These are phyloP conservation scores for Drosophila paramelanica DNA, from an alignment of 2,888 invertebrate genomes.

Conservation along the genomic window DNA sequence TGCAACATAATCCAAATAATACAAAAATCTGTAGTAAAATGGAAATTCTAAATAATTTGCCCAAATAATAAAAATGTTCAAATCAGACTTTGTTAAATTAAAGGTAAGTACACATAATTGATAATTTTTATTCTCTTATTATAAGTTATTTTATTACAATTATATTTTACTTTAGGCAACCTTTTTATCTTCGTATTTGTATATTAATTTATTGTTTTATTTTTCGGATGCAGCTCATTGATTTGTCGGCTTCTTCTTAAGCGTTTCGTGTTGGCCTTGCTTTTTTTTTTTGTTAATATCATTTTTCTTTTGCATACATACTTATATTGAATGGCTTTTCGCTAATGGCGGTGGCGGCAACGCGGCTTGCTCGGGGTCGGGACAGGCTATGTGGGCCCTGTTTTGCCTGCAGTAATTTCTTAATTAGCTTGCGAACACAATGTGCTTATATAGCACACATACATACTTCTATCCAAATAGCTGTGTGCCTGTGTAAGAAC, in stretches of 20 bases:
- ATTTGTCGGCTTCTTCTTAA: constrained; percentile 27
- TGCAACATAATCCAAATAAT: no score
- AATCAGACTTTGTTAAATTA: no score
- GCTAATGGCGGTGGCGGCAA: constrained; percentile 53
- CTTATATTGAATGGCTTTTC: constrained; percentile 72
- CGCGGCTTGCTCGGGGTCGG: constrained; percentile 10
- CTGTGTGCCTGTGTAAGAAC: constrained; percentile 16
- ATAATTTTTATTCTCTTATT: no score
- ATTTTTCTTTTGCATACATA: constrained; percentile 56
- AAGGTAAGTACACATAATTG: no score
- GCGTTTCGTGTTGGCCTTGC: constrained; percentile 4
- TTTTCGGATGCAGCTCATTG: constrained; percentile 28
- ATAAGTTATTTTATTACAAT: background rate
- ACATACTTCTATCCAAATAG: constrained; percentile 13
- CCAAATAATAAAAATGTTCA: no score
- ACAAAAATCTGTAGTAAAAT: no score
- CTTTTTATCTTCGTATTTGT: no score
- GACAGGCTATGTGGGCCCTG: constrained; percentile 43
- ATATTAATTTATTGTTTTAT: no score
- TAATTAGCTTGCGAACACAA: constrained; percentile 82
- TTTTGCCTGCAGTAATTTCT: constrained; percentile 83
- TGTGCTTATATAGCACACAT: constrained; percentile 66
- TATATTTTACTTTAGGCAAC: background rate
- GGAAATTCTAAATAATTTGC: no score
- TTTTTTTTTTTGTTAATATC: constrained; percentile 60